These are phyloP conservation scores for Coreoperca whiteheadi DNA, from an alignment of 2,113 vertebrate species.

Conservation along the genomic window DNA sequence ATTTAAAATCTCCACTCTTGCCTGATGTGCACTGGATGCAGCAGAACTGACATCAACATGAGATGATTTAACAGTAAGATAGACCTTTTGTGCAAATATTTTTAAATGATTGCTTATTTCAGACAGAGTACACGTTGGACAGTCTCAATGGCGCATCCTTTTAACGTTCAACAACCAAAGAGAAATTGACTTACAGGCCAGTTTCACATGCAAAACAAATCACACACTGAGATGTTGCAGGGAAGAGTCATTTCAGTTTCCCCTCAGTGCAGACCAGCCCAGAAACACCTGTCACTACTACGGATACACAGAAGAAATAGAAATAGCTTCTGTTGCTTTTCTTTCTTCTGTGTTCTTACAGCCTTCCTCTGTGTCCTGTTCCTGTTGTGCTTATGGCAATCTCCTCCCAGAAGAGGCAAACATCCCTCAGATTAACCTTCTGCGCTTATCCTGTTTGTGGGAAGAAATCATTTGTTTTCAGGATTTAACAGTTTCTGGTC, in stretches of 20 bases:
- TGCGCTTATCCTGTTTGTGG: neutral
- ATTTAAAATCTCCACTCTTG: neutral
- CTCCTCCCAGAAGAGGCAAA: neutral
- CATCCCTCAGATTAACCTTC: conserved; percentile 19
- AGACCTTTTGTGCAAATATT: neutral
- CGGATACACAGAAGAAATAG: neutral
- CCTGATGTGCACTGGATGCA: conserved; percentile 16
- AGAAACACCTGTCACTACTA: neutral
- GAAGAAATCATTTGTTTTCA: conserved; percentile 5
- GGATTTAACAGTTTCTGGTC: conserved; percentile 10
- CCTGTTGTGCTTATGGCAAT: neutral
- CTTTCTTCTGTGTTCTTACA: neutral
- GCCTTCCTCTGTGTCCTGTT: neutral
- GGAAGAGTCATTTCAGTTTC: conserved; percentile 9
- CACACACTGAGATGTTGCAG: conserved; percentile 2
- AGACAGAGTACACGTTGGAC: conserved; percentile 22
- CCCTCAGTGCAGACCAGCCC: neutral
- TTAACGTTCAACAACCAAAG: conserved; percentile 58
- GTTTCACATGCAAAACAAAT: conserved; percentile 59
- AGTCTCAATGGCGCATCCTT: conserved; percentile 3
- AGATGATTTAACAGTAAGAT: conserved; percentile 39
- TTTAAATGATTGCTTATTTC: conserved; percentile 42
- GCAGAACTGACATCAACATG: conserved; percentile 36
- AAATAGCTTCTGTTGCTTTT: neutral
- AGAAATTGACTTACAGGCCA: conserved; percentile 31